A percentile compares a stretch with the other conserved stretches of the same genome.
Conservation (phyloP, 1,140 invertebrate genomes). For the Cecropterus lyciades region DNA sequence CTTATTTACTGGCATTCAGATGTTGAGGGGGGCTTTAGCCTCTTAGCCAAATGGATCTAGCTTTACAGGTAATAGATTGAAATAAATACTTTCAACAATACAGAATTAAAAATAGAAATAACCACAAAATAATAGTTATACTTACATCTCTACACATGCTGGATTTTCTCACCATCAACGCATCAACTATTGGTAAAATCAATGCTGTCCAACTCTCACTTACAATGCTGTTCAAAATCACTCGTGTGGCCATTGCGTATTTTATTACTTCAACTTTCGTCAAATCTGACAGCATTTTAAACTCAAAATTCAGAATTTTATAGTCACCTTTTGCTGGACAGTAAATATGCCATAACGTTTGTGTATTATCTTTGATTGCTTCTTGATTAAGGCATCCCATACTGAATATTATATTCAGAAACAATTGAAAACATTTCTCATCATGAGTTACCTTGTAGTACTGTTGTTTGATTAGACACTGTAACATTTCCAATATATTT, state of each 20-base stretch:
- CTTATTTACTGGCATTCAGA: too few relatives aligned
- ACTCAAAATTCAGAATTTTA: conserved; percentile 13
- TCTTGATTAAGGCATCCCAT: conserved; percentile 42
- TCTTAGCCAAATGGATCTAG: too few relatives aligned
- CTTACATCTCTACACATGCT: conserved; percentile 51
- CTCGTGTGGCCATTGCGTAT: conserved; percentile 48
- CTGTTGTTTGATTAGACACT: conserved; percentile 46
- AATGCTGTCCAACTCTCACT: conserved; percentile 46
- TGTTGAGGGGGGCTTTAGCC: too few relatives aligned
- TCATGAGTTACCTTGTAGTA: conserved; percentile 44
- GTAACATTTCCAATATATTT: conserved; percentile 46
- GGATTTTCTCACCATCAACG: conserved; percentile 15
- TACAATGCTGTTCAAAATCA: conserved; percentile 46
- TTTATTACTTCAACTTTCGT: conserved; percentile 46
- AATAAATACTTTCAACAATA: too few relatives aligned
- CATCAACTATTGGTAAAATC: conserved; percentile 9
- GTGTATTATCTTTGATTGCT: conserved; percentile 15
- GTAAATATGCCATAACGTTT: conserved; percentile 20
- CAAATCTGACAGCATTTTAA: conserved; percentile 4
- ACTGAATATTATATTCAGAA: conserved; percentile 53
- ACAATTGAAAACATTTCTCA: conserved; percentile 37
- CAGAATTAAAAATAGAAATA: too few relatives aligned
- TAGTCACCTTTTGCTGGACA: conserved; percentile 15
- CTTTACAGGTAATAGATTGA: too few relatives aligned
- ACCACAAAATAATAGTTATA: neutral